Evolutionary conservation across 2,888 invertebrate genomes (phyloP).

Genomic region (Amblyjoppa fuscipennis): DNA sequence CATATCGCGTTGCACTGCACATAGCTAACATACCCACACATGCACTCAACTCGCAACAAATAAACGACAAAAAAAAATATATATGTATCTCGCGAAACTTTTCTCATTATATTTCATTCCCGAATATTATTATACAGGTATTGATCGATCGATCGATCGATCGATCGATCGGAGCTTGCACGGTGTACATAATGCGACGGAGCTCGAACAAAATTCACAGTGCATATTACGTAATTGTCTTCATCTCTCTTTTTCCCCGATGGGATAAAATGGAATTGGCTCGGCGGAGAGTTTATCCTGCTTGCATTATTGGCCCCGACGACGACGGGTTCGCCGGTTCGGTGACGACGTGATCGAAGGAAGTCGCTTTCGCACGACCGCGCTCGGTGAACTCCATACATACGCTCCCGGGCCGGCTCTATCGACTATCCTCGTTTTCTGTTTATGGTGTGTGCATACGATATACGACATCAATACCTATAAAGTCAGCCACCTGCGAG

Average conservation of each 20-base stretch:
- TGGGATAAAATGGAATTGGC: conserved; percentile 65
- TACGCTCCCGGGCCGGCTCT: conserved; percentile 32
- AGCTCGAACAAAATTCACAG: conserved; percentile 37
- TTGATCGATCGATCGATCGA: conserved; percentile 55
- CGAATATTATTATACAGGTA: conserved; percentile 37
- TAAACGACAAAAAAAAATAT: conserved; percentile 48
- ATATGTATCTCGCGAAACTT: conserved; percentile 44
- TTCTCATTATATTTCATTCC: conserved; percentile 57
- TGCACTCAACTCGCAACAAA: conserved; percentile 11
- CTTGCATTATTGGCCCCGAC: conserved; percentile 30
- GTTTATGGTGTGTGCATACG: conserved; percentile 59
- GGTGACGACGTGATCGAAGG: conserved; percentile 73
- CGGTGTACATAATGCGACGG: conserved; percentile 3
- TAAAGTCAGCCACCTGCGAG: conserved; percentile 67
- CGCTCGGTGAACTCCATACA: conserved; percentile 66
- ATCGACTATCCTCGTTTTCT: conserved; percentile 62
- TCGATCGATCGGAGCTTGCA: conserved; percentile 42
- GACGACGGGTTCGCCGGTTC: conserved; percentile 51
- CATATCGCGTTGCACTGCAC: conserved; percentile 33
- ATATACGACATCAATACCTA: conserved; percentile 58
- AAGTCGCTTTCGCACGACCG: conserved; percentile 83
- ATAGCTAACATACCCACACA: background rate
- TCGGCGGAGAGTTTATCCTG: conserved; percentile 54
- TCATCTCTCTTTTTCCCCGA: conserved; percentile 54
- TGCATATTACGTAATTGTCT: conserved; percentile 67